Conservation (phyloP, 2,888 invertebrate genomes). For the Stictocephala bisonia region DNA sequence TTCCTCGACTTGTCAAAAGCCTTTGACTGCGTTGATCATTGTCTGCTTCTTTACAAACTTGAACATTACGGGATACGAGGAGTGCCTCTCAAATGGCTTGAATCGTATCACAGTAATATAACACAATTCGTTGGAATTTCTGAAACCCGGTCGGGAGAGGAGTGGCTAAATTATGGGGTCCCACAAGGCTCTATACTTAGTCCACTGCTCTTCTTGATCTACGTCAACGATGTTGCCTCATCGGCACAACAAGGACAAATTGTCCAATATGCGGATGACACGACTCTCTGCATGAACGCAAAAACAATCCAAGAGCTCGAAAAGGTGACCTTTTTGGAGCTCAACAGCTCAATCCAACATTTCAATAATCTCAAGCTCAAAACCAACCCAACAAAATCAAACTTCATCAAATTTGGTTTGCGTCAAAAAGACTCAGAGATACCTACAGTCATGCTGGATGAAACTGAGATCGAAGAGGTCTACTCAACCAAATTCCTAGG, state of each 20-base stretch:
- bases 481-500: slow-evolving; percentile 10
- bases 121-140: no score
- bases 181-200: not conserved
- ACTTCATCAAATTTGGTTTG: not conserved
- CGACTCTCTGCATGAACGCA: not conserved
- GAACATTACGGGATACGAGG: no score
- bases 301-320: not conserved
- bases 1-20: no score
- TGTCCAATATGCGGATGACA: not conserved
- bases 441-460: not conserved
- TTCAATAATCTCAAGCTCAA: not conserved
- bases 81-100: no score
- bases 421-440: not conserved
- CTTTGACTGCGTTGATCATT: no score
- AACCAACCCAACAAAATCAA: not conserved
- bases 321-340: not conserved
- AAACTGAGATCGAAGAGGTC: not conserved
- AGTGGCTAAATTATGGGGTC: no score
- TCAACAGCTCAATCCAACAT: not conserved
- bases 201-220: not conserved
- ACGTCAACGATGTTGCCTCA: not conserved
- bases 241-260: not conserved
- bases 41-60: no score
- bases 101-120: no score
- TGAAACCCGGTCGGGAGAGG: no score